A percentile compares a stretch with the other conserved stretches of the same genome.
Conservation (phyloP, 2,888 invertebrate species). For the Phymatocera aterrima region DNA sequence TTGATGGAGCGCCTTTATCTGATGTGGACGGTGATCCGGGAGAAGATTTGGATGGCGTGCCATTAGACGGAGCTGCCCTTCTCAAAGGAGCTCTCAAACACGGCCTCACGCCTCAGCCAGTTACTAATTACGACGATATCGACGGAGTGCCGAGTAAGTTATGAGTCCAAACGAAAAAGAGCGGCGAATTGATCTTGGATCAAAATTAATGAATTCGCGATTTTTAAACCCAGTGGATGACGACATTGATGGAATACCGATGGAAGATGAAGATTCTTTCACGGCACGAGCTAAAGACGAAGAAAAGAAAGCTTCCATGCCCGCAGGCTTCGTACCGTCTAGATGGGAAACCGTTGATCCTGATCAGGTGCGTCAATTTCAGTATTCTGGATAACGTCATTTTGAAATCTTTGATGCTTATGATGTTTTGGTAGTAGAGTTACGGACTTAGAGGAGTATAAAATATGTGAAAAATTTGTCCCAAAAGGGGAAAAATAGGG, state of each 20-base stretch:
- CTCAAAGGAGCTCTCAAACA: conserved; percentile 83
- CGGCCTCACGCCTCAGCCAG: conserved; percentile 70
- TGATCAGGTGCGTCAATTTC: conserved; percentile 77
- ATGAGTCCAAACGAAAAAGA: too few species aligned
- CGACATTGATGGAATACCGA: conserved; percentile 86
- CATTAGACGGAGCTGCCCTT: conserved; percentile 89
- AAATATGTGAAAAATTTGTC: too few species aligned
- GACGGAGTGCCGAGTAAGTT: conserved; percentile 82
- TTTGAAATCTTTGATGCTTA: too few species aligned
- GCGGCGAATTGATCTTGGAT: not conserved
- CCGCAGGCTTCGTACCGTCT: conserved; percentile 90
- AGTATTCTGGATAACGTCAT: too few species aligned
- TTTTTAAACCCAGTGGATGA: conserved; percentile 79
- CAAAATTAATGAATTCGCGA: too few species aligned
- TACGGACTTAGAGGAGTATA: too few species aligned
- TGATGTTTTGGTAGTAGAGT: too few species aligned
- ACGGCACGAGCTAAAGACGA: conserved; percentile 62
- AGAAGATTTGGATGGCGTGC: conserved; percentile 79
- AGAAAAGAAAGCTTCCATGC: conserved; percentile 73
- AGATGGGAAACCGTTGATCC: conserved; percentile 98
- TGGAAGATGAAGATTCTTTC: conserved; percentile 75
- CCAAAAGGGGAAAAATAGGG: too few species aligned
- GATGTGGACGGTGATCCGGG: conserved; percentile 74
- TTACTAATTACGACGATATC: conserved; percentile 79
- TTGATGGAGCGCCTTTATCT: conserved; percentile 82